phyloP scores from a whole-genome alignment of 2,888 invertebrate genomes.

The Protodeltote pygarga region DNA sequence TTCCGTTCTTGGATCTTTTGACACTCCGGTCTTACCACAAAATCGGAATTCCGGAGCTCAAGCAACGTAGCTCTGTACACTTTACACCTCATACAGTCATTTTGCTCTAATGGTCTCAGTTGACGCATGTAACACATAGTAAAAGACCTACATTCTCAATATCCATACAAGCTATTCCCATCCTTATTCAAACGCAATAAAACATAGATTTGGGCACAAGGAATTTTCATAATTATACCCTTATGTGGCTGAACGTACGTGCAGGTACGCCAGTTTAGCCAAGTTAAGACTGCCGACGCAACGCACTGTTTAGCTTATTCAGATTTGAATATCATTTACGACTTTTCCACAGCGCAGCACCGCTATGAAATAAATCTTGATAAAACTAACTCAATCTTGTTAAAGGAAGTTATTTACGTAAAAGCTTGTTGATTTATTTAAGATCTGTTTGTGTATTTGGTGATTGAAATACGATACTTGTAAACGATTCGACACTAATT shows the following conservation, averaged over 20 bases:
- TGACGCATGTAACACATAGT: conserved; percentile 44
- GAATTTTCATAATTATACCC: conserved; percentile 44
- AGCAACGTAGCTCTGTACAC: conserved; percentile 51
- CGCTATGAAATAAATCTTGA: conserved; percentile 38
- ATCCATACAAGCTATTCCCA: conserved; percentile 30
- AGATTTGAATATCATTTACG: conserved; percentile 51
- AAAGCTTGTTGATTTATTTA: conserved; percentile 14
- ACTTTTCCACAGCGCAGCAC: conserved; percentile 36
- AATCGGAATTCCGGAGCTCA: no score
- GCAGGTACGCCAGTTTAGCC: conserved; percentile 53
- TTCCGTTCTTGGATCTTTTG: no score
- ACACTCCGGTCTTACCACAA: no score
- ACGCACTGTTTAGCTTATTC: conserved; percentile 52
- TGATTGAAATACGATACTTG: conserved; percentile 9
- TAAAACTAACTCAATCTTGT: conserved; percentile 33
- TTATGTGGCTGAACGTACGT: conserved; percentile 45
- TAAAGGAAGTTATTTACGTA: conserved; percentile 27
- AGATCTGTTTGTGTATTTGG: conserved; percentile 8
- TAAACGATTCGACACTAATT: conserved; percentile 18
- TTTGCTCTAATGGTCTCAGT: conserved; percentile 70
- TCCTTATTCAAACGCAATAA: conserved; percentile 42
- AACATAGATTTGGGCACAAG: conserved; percentile 33
- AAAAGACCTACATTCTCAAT: conserved; percentile 37
- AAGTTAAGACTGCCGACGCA: conserved; percentile 45
- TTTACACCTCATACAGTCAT: conserved; percentile 62